phyloP scores from a whole-genome alignment of 2,113 vertebrate genomes.

The Tangachromis dhanisi region DNA sequence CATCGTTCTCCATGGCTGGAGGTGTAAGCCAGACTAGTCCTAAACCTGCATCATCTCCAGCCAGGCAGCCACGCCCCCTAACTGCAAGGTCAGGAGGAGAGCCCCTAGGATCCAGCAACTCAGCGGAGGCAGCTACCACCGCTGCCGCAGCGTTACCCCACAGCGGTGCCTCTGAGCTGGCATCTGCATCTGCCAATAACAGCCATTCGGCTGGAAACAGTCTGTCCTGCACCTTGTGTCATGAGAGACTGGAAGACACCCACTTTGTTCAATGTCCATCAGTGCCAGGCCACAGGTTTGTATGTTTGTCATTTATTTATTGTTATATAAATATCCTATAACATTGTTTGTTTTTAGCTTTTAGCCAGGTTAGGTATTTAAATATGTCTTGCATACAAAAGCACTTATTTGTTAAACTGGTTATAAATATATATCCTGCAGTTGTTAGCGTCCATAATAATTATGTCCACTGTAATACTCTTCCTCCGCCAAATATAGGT shows the following conservation, averaged over 20 bases:
- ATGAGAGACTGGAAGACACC: constrained; percentile 82
- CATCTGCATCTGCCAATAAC: constrained; percentile 42
- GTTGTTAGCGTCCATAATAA: neutral
- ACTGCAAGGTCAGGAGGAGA: constrained; percentile 76
- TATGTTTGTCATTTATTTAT: neutral
- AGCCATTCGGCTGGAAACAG: constrained; percentile 64
- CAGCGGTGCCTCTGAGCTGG: constrained; percentile 64
- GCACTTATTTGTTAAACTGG: neutral
- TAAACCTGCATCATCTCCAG: constrained; percentile 73
- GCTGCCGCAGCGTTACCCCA: constrained; percentile 61
- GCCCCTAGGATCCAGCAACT: constrained; percentile 56
- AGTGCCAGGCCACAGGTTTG: constrained; percentile 76
- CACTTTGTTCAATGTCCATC: constrained; percentile 87
- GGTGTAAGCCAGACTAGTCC: constrained; percentile 74
- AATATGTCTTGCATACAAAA: neutral
- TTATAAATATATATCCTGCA: neutral
- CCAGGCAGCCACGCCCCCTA: constrained; percentile 69
- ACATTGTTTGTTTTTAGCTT: neutral
- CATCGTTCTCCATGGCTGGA: constrained; percentile 55
- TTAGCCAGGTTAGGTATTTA: neutral
- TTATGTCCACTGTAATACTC: neutral
- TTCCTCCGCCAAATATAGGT: constrained; percentile 45
- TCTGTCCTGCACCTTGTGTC: constrained; percentile 84
- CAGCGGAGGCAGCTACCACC: constrained; percentile 47
- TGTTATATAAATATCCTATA: neutral